A percentile compares a stretch with the other conserved stretches of the same genome.
Conservation (phyloP, 2,113 vertebrate species). For the Polypterus senegalus region DNA sequence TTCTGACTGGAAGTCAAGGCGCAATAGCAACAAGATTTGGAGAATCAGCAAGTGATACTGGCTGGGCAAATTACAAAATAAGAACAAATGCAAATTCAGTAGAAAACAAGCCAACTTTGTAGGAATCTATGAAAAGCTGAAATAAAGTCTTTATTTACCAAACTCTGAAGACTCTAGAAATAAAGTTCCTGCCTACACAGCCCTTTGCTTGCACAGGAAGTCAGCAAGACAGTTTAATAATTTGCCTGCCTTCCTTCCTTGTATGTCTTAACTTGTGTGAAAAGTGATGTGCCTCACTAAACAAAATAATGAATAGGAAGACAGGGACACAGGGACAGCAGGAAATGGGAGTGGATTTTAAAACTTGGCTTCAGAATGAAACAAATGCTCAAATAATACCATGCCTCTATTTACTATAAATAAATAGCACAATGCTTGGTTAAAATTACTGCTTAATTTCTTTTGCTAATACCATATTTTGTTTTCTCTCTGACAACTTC, state of each 20-base stretch:
- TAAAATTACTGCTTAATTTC: constrained; percentile 36
- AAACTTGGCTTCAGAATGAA: constrained; percentile 42
- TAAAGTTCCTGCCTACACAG: too few species aligned
- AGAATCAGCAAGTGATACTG: too few species aligned
- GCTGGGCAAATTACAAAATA: too few species aligned
- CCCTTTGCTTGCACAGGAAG: too few species aligned
- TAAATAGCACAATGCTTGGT: constrained; percentile 30
- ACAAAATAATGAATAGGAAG: constrained; percentile 11
- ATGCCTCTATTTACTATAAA: constrained; percentile 37
- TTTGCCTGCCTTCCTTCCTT: constrained; percentile 2
- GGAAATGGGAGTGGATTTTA: constrained; percentile 40
- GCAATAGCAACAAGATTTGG: too few species aligned
- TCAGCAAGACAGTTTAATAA: background rate
- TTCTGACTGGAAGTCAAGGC: too few species aligned
- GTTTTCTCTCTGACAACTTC: constrained; percentile 19
- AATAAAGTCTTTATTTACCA: too few species aligned
- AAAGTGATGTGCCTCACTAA: constrained; percentile 13
- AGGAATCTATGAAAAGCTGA: too few species aligned
- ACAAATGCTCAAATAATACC: constrained; percentile 39
- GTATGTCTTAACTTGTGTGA: background rate
- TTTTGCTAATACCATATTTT: constrained; percentile 30
- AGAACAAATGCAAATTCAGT: too few species aligned
- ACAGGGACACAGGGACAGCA: constrained; percentile 10
- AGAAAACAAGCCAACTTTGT: too few species aligned
- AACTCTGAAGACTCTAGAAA: too few species aligned